Base-by-base conservation (phyloP, 2,113 vertebrate genomes). In the Australoheros scitulus region DNA sequence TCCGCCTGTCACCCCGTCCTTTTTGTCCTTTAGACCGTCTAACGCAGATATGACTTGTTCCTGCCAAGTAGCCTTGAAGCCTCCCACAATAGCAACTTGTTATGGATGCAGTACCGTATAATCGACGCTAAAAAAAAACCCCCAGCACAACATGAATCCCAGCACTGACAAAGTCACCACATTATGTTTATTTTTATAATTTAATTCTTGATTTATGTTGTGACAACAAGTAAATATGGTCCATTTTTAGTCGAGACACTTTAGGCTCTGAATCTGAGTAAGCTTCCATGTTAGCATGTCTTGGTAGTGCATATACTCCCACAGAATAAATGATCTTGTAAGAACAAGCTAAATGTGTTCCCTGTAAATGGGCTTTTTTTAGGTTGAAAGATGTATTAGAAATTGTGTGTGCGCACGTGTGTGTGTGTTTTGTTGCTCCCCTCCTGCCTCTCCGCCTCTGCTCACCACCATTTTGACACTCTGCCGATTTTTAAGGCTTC, bases 401-500 rank as follows among this genome's bases (percentile, higher is more conserved):
- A 72, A 56, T 58, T 79, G 81, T 80, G 77, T 75, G 64, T 61
- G 77, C 76, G 65, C 11, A 22, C 47, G 18, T 15, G 76, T 3
- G 43, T 7, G 75, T 50, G 58, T 29, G 38, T 36, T 24, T 41
- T 58, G 24, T 18, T 41, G 15, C 58, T 52, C 50, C 80, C 75
- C 52, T 81, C 68, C 60, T 43, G 60, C 76, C 61, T 76, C 82
- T 77, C 72, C 7, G 32, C 81, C 81, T 81, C 77, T 76, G 79
- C 84, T 89, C 84, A 47, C 79, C 83, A 82, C 86, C 87, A 82
- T 86, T 89, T 86, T 91, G 90, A 85, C 91, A 85, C 85, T 91
- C 79, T 88, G 88, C 86, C 76, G 88, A 82, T 91, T 70, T 83
- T 90, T 83, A 92, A 88, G 72, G 90, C 80, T 81, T 90, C 87